Conservation (phyloP, 2,113 vertebrate species). For the human region DNA sequence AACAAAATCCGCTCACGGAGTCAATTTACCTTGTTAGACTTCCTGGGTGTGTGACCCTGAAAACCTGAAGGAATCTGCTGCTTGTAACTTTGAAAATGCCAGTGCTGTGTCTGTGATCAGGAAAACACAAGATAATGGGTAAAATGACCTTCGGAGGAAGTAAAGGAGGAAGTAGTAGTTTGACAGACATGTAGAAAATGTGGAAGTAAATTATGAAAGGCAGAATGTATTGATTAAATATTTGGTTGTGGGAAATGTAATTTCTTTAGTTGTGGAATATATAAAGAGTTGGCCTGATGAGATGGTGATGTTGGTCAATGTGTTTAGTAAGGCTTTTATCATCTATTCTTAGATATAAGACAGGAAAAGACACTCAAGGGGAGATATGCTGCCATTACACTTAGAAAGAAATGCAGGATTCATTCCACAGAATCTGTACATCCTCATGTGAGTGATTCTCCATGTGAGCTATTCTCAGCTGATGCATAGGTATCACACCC, state of each 20-base stretch:
- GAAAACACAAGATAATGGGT: background rate
- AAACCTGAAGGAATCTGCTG: background rate
- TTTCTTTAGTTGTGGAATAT: background rate
- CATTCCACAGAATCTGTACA: background rate
- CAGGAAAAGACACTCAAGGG: background rate
- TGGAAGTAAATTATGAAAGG: background rate
- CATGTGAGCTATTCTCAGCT: background rate
- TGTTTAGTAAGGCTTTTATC: background rate
- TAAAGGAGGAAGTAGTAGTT: background rate
- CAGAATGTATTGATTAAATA: background rate
- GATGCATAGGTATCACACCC: accelerated
- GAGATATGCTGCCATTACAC: background rate
- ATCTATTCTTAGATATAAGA: background rate
- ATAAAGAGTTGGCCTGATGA: background rate
- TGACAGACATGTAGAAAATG: background rate
- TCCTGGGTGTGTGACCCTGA: background rate
- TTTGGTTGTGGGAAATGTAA: background rate
- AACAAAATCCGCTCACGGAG: constrained; percentile 60
- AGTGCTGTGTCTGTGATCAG: background rate
- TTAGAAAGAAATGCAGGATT: background rate
- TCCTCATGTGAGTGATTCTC: background rate
- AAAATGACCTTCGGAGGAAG: background rate
- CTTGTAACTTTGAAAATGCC: background rate
- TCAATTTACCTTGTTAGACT: constrained; percentile 21
- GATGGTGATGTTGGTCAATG: background rate